A percentile compares a stretch with the other conserved stretches of the same genome.
These are phyloP conservation scores for Agelastica alni DNA, from an alignment of 2,888 invertebrate genomes.

Conservation along the genomic window DNA sequence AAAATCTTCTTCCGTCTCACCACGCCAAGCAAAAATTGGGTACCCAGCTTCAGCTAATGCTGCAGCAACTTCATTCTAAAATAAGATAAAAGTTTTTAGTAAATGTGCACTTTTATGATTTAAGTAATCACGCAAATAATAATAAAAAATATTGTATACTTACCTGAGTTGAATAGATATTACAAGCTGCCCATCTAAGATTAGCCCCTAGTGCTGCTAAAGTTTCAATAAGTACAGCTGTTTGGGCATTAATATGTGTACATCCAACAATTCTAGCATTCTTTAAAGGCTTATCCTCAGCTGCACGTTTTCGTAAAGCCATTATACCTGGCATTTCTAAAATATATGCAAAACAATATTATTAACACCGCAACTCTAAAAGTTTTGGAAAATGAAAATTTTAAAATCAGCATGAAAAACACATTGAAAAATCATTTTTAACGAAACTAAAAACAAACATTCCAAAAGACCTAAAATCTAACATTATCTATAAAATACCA, in stretches of 20 bases:
- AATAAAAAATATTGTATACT: background rate
- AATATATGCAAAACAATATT: too few relatives aligned
- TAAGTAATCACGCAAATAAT: background rate
- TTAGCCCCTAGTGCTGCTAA: slow-evolving; percentile 86
- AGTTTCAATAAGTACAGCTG: slow-evolving; percentile 92
- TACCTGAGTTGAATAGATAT: slow-evolving; percentile 95
- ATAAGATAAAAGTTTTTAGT: slow-evolving; percentile 9
- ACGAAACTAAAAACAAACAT: too few relatives aligned
- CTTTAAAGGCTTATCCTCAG: slow-evolving; percentile 91
- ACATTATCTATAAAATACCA: too few relatives aligned
- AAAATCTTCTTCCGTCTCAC: slow-evolving; percentile 96
- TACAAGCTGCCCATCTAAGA: slow-evolving; percentile 96
- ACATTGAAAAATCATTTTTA: too few relatives aligned
- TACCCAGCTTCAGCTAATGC: slow-evolving; percentile 90
- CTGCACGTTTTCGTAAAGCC: slow-evolving; percentile 88
- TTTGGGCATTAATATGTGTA: slow-evolving; percentile 98
- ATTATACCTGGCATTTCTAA: slow-evolving; percentile 97
- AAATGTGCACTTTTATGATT: too few relatives aligned
- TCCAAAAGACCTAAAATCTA: too few relatives aligned
- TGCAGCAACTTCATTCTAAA: slow-evolving; percentile 93
- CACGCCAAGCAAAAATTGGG: slow-evolving; percentile 95
- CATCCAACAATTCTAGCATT: slow-evolving; percentile 95
- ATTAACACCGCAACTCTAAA: too few relatives aligned
- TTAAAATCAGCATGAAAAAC: too few relatives aligned
- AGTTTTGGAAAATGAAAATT: too few relatives aligned